Percentiles rank a stretch among this genome's conserved stretches.
These are phyloP conservation scores for Tenthredo distinguenda DNA, from an alignment of 2,888 invertebrate genomes.

Conservation along the genomic window DNA sequence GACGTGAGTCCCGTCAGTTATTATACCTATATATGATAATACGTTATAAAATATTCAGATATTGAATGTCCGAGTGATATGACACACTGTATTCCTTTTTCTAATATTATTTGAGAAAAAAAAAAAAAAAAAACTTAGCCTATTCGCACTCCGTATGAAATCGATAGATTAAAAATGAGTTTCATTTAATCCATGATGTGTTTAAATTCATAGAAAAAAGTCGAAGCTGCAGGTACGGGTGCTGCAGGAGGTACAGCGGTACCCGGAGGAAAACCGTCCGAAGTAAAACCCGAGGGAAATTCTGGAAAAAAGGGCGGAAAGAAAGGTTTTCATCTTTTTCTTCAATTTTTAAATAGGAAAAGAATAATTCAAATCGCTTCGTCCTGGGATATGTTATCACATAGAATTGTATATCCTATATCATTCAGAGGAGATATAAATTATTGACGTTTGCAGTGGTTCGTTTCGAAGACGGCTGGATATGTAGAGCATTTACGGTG, in stretches of 20 bases:
- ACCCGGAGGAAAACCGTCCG: constrained; percentile 58
- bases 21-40: not conserved
- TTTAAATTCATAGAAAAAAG: constrained; percentile 60
- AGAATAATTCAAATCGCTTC: not conserved
- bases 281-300: constrained; percentile 59
- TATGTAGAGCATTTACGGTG: constrained; percentile 58
- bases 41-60: not conserved
- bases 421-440: not conserved
- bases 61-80: not conserved
- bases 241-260: constrained; percentile 54
- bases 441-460: constrained; percentile 57
- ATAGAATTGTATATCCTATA: not conserved
- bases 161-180: not conserved
- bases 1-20: constrained; percentile 61
- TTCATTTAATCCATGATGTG: not conserved
- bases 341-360: not conserved
- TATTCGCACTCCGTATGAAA: not conserved
- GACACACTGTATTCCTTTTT: not conserved
- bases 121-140: no score
- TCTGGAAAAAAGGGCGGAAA: constrained; percentile 63
- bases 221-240: constrained; percentile 52
- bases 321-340: constrained; percentile 58
- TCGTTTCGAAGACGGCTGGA: constrained; percentile 61
- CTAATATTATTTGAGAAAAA: no score
- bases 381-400: not conserved